A percentile compares a stretch with the other conserved stretches of the same genome.
Conservation (phyloP, 2,797 vertebrate species). For the Chelon auratus region DNA sequence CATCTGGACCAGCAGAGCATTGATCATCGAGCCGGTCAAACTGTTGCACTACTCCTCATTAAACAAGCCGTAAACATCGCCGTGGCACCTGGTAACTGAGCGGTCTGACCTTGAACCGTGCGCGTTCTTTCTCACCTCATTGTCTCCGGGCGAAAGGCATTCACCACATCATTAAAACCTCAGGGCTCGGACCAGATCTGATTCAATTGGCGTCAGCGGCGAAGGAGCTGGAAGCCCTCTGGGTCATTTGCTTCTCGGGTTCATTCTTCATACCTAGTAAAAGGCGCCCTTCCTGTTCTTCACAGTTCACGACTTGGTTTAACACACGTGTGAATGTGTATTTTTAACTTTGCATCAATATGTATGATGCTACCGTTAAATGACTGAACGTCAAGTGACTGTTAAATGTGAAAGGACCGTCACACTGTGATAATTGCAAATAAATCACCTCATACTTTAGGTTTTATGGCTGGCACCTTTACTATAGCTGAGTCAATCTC, state of each 20-base stretch:
- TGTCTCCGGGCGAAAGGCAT: conserved; percentile 49
- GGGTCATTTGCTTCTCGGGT: conserved; percentile 34
- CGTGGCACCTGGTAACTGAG: conserved; percentile 34
- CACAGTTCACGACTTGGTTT: conserved; percentile 4
- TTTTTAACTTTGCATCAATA: conserved; percentile 16
- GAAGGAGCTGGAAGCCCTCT: conserved; percentile 27
- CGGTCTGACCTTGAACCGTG: conserved; percentile 59
- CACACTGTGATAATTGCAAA: too few relatives aligned
- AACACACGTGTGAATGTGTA: background rate
- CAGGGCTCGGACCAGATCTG: conserved; percentile 43
- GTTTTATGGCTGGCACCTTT: background rate
- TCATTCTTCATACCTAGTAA: conserved; percentile 22
- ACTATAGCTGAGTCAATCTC: background rate
- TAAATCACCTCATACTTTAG: background rate
- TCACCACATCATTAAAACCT: conserved; percentile 67
- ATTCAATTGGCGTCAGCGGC: conserved; percentile 37
- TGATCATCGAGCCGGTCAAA: conserved; percentile 35
- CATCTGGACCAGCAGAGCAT: conserved; percentile 9
- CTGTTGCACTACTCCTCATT: conserved; percentile 34
- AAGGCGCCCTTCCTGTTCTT: conserved; percentile 11
- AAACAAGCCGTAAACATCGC: conserved; percentile 48
- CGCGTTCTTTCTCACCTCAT: conserved; percentile 48
- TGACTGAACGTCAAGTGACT: background rate
- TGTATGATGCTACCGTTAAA: background rate
- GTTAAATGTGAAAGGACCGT: background rate